Evolutionary conservation across 2,113 vertebrate genomes (phyloP).

Genomic region (Podarcis cretensis): DNA sequence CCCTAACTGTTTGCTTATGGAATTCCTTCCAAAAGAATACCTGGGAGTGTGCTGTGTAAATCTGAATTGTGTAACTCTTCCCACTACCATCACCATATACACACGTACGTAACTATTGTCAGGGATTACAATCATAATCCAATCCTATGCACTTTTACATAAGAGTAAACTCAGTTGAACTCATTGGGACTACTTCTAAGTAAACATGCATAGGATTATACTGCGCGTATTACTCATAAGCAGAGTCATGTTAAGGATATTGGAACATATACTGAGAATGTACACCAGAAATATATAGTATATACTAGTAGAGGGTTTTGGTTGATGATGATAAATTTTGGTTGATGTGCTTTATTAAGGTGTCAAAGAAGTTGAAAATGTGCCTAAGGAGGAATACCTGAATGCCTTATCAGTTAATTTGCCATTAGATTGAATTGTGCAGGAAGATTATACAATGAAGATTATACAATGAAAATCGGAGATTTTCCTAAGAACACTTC

Average conservation of each 20-base stretch:
- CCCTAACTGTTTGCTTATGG: background rate
- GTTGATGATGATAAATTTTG: conserved; percentile 7
- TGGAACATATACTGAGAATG: background rate
- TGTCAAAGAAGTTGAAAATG: background rate
- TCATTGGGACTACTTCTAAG: background rate
- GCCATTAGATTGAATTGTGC: background rate
- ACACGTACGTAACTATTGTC: background rate
- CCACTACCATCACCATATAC: background rate
- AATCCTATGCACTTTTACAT: background rate
- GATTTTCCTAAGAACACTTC: conserved; percentile 7
- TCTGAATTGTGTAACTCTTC: background rate
- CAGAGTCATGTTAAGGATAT: background rate
- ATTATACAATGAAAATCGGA: conserved; percentile 19
- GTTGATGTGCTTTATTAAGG: background rate
- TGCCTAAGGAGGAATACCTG: conserved; percentile 2
- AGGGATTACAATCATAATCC: background rate
- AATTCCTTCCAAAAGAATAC: background rate
- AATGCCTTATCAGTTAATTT: conserved; percentile 28
- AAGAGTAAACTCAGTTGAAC: background rate
- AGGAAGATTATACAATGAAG: conserved; percentile 28
- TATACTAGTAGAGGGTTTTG: conserved; percentile 18
- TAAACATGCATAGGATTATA: background rate
- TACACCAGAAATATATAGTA: background rate
- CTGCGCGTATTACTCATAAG: background rate
- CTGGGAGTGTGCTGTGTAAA: background rate